Conservation (phyloP, 2,113 vertebrate species). For the Oostethus manadensis region DNA sequence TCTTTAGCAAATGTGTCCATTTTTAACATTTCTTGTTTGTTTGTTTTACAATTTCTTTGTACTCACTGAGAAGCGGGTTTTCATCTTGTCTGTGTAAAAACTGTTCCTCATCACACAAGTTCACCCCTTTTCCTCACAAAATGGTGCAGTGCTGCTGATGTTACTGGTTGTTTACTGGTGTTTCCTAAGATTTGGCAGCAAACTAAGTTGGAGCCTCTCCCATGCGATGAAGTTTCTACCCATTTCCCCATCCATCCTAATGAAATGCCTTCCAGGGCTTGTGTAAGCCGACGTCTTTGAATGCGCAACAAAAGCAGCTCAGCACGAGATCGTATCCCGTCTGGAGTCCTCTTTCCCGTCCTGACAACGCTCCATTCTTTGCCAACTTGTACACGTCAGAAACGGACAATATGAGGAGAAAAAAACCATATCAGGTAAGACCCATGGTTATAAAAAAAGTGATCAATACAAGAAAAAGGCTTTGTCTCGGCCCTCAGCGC, state of each 20-base stretch:
- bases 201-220: background rate
- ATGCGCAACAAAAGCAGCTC: background rate
- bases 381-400: too few relatives aligned
- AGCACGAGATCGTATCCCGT: background rate
- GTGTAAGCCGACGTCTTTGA: background rate
- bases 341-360: too few relatives aligned
- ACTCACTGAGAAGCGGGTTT: background rate
- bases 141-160: background rate
- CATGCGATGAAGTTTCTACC: background rate
- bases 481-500: slow-evolving; percentile 17
- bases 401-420: too few relatives aligned
- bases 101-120: background rate
- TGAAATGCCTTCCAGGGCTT: background rate
- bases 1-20: too few relatives aligned
- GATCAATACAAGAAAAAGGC: background rate
- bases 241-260: background rate
- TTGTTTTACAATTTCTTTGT: too few relatives aligned
- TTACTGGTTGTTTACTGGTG: background rate
- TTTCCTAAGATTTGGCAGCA: background rate
- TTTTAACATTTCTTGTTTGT: too few relatives aligned
- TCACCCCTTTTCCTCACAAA: background rate
- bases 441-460: background rate
- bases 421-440: too few relatives aligned
- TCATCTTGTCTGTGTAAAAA: background rate
- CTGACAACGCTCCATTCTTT: too few relatives aligned